Evolutionary conservation across 2,797 vertebrate species (phyloP).

Genomic region (Loris lydekkerianus): DNA sequence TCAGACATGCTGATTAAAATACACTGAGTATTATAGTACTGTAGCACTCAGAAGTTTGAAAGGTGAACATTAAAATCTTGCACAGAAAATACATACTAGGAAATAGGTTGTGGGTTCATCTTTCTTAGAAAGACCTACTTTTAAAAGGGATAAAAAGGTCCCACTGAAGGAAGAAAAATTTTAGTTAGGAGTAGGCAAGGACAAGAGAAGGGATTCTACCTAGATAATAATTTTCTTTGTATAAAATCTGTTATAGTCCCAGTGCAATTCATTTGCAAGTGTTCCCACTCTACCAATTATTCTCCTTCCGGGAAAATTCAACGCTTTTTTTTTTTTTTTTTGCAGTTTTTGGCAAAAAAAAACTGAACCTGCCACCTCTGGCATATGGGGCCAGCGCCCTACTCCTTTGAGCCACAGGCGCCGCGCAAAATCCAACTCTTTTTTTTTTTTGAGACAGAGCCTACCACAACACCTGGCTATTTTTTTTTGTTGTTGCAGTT

Average conservation of each 20-base stretch:
- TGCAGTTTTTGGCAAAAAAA: too few species aligned
- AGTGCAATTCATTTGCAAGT: neutral
- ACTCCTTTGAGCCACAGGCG: too few species aligned
- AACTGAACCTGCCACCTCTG: too few species aligned
- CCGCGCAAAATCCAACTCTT: neutral
- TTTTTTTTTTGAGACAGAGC: too few species aligned
- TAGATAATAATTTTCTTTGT: slow-evolving; percentile 14
- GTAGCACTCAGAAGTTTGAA: neutral
- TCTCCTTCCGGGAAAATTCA: slow-evolving; percentile 29
- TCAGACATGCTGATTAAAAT: slow-evolving; percentile 31
- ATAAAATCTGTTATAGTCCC: neutral
- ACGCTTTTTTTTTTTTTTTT: neutral
- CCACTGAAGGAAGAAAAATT: neutral
- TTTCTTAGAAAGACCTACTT: slow-evolving; percentile 23
- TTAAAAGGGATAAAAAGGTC: neutral
- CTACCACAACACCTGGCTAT: too few species aligned
- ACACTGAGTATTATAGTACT: neutral
- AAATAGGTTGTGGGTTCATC: neutral
- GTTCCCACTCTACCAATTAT: neutral
- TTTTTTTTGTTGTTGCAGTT: too few species aligned
- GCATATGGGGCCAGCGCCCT: too few species aligned
- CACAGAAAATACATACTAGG: neutral
- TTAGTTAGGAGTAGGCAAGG: neutral
- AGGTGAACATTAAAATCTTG: slow-evolving; percentile 19
- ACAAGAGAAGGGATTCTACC: slow-evolving; percentile 27